phyloP scores from a whole-genome alignment of 1,140 invertebrate genomes.

The Lepidotrigona ventralis region DNA sequence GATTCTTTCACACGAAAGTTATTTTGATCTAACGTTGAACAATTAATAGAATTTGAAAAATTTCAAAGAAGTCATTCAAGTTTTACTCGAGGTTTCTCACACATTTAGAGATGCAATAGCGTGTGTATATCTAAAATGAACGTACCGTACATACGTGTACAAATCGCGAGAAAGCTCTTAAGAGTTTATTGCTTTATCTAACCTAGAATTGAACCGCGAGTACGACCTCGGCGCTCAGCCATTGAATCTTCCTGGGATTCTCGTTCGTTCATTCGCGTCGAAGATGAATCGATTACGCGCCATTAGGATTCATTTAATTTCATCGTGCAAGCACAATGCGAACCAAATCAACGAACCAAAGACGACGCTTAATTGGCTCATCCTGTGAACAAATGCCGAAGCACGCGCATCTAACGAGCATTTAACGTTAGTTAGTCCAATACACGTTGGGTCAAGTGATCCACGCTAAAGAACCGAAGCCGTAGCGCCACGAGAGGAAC shows the following conservation, averaged over 20 bases:
- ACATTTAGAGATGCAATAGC: neutral
- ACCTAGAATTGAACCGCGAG: conserved; percentile 56
- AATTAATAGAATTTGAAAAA: neutral
- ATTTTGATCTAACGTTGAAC: neutral
- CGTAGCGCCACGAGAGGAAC: conserved; percentile 42
- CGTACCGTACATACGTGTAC: neutral
- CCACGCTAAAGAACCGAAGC: conserved; percentile 31
- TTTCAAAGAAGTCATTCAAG: neutral
- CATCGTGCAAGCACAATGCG: neutral
- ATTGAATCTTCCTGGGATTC: neutral
- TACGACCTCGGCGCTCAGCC: conserved; percentile 47
- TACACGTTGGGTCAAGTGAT: neutral
- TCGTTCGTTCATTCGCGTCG: neutral
- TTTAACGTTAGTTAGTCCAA: conserved; percentile 29
- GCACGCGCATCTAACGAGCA: neutral
- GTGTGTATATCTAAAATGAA: neutral
- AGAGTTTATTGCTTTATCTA: conserved; percentile 75
- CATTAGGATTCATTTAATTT: neutral
- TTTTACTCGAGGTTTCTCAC: neutral
- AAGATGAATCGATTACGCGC: neutral
- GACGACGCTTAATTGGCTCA: neutral
- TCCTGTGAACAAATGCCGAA: neutral
- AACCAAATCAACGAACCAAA: neutral
- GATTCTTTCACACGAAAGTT: neutral
- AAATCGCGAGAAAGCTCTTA: conserved; percentile 73